Evolutionary conservation across 2,113 vertebrate genomes (phyloP), one percentile per base, ranked within the genome.

Genomic region (Phainopepla nitens): DNA sequence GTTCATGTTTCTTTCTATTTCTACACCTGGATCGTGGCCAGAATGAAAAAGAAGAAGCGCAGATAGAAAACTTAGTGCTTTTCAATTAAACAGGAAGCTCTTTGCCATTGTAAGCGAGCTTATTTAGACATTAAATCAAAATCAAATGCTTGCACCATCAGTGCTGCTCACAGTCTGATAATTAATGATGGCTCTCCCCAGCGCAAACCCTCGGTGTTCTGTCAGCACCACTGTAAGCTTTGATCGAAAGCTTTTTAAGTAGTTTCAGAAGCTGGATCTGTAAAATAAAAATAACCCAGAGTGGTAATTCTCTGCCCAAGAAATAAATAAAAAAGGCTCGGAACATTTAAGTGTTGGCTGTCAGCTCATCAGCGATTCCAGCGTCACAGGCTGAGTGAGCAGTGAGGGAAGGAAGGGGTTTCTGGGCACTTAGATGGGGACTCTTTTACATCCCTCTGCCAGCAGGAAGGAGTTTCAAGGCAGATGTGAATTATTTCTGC

Each of bases 51-150:
- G 50, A 75, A 84, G 80, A 77, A 72, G 70, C 73, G 44, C 50
- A 89, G 89, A 75, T 39, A 61, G 91, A 85, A 94, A 94, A 96
- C 94, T 62, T 95, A 82, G 81, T 89, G 82, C 91, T 97, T 90
- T 93, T 95, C 94, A 94, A 91, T 97, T 95, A 94, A 97, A 94
- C 70, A 71, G 93, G 96, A 64, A 93, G 94, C 81, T 92, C 85
- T 93, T 95, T 94, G 83, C 94, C 80, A 79, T 92, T 96, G 93
- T 93, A 92, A 95, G 92, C 0, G 49, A 90, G 85, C 93, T 96
- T 95, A 97, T 96, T 96, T 97, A 96, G 94, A 95, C 94, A 84
- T 96, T 96, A 96, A 96, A 97, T 97, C 95, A 97, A 96, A 97
- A 93, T 93, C 91, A 95, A 93, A 94, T 94, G 89, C 69, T 80